Base-by-base conservation (phyloP, 2,888 invertebrate genomes). In the Teinopalpus imperialis region DNA sequence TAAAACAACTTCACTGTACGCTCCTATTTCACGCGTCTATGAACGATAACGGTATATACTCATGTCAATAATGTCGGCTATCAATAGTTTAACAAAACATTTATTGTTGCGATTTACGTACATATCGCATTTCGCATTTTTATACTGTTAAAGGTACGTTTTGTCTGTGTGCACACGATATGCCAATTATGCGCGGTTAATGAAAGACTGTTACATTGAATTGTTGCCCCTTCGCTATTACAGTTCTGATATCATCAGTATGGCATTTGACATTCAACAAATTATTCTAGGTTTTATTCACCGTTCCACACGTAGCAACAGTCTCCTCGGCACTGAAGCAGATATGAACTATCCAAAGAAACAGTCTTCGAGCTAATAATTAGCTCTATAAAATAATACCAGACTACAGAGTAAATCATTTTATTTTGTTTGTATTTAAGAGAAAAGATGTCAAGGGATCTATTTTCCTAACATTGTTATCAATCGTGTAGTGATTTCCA, bases 11-110 rank as follows among this genome's bases (percentile, higher is more conserved):
- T 6, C 9, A 31, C 2, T 14, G 26, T 9, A 39, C 37, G 43
- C 37, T 32, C 59, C 63, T 58, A 74, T 76, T 74, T 71, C 71
- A 78, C 68, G 71, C 69, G 66, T 70, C 66, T 71, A 70, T 58
- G 65, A 68, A 65, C 59, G 57, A 56, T 80, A 82, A 82, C 82
- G 79, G 82, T 72, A 58, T 32, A 65, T 63, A 68, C 73, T 66
- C 67, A 66, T 78, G 81, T 75, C 74, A 74, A 77, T 45, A 40
- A 40, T 37, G 37, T 24, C 12, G 7, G 12, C 39, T 46, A 46
- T 46, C 40, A 44, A 56, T 56, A 54, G 48, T 40, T 32, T 52
- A 54, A 57, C 57, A 52, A 52, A 53, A 53, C 44, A 44, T 52
- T 40, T 60, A 58, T 66, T 63, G 66, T 68, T 26, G 21, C n/a